phyloP scores from a whole-genome alignment of 2,888 invertebrate genomes.

The Drosophila picticornis region DNA sequence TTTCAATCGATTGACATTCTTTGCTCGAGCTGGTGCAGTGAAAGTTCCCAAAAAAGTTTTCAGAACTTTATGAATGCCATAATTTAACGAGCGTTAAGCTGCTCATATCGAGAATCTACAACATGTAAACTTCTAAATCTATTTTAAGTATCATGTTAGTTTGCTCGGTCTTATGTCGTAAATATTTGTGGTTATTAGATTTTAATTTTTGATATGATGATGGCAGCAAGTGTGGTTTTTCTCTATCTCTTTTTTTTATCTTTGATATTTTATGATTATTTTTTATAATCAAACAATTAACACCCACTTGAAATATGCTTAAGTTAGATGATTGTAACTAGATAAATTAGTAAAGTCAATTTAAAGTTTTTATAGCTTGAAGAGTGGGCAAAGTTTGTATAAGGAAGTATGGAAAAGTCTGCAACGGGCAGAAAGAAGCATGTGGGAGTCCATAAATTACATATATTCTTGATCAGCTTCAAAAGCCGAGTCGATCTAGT shows the following conservation, averaged over 20 bases:
- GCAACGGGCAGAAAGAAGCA: not conserved
- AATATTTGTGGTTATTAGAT: constrained; percentile 26
- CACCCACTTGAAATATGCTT: constrained; percentile 14
- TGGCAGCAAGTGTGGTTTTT: constrained; percentile 6
- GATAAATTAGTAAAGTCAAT: not conserved
- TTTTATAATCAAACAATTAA: constrained; percentile 15
- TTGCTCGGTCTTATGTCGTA: constrained; percentile 15
- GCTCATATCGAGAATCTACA: not conserved
- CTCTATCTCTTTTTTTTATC: constrained; percentile 9
- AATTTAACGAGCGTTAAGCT: constrained; percentile 51
- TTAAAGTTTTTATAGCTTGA: not conserved
- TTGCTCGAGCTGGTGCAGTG: constrained; percentile 31
- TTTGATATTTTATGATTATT: constrained; percentile 6
- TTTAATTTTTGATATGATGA: constrained; percentile 7
- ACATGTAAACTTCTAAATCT: constrained; percentile 10
- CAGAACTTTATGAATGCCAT: constrained; percentile 45
- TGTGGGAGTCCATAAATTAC: not conserved
- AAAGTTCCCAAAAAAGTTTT: constrained; percentile 42
- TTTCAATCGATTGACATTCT: not conserved
- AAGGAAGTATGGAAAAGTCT: not conserved
- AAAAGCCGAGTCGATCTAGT: not conserved
- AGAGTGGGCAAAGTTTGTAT: not conserved
- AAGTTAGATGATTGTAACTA: not conserved
- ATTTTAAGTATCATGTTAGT: constrained; percentile 21
- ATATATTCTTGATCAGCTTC: not conserved